These are phyloP conservation scores for Cyanistes caeruleus DNA, from an alignment of 2,113 vertebrate species.

Conservation along the genomic window DNA sequence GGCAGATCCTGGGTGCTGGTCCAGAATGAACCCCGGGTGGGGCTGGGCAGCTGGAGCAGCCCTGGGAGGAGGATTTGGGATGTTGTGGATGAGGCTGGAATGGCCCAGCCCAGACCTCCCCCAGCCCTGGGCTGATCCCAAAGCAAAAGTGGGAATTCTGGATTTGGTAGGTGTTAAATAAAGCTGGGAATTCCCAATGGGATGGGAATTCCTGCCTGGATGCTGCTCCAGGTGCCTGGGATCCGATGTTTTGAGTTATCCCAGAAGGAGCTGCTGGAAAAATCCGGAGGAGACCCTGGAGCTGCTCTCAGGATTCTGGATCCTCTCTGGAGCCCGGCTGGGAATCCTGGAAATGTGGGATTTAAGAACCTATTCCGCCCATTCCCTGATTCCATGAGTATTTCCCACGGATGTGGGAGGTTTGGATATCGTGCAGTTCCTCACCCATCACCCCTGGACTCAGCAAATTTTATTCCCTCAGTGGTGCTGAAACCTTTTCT, in stretches of 20 bases:
- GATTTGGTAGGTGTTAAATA: no score
- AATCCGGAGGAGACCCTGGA: background rate
- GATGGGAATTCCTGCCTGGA: no score
- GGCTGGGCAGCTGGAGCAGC: background rate
- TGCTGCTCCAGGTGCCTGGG: no score
- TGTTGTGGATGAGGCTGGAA: background rate
- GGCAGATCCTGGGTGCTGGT: background rate
- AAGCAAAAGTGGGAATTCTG: background rate
- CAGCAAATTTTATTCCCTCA: background rate
- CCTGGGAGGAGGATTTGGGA: background rate
- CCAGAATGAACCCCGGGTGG: background rate
- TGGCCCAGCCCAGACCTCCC: rapidly evolving
- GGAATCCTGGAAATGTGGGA: background rate
- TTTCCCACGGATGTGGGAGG: background rate
- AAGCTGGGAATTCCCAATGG: no score
- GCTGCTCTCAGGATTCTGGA: background rate
- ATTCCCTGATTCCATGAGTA: background rate
- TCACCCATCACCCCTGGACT: background rate
- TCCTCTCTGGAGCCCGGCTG: background rate
- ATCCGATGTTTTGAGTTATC: no score
- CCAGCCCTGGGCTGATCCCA: background rate
- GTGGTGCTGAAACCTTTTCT: background rate
- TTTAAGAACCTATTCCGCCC: rapidly evolving
- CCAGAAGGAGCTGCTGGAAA: background rate
- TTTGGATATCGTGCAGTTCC: background rate